Evolutionary conservation across 1,140 invertebrate genomes (phyloP).

Genomic region (Chironomus striatipennis): DNA sequence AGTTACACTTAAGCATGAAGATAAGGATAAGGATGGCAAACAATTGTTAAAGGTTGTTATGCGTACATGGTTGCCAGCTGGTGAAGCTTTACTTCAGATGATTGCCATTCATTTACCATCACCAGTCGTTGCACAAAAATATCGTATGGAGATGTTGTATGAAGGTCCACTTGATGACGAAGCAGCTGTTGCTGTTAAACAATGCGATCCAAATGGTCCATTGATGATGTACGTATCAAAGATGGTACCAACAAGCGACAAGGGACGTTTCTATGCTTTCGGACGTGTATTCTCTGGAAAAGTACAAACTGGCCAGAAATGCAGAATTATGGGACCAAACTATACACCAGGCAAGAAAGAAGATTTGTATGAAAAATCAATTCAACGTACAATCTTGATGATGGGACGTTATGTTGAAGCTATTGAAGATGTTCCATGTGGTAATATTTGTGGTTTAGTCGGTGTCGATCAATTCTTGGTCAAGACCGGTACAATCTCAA

Average conservation of each 20-base stretch:
- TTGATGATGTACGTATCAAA: conserved; percentile 99
- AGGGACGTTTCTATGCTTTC: conserved; percentile 99
- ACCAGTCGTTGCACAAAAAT: conserved; percentile 96
- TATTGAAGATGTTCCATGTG: conserved; percentile 98
- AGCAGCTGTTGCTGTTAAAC: conserved; percentile 84
- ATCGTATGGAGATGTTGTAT: conserved; percentile 98
- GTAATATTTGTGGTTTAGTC: conserved; percentile 99
- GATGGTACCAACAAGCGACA: conserved; percentile 96
- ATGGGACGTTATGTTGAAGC: conserved; percentile 99
- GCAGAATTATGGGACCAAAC: conserved; percentile 97
- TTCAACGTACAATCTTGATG: conserved; percentile 99
- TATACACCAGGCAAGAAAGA: conserved; percentile 97
- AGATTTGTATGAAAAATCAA: conserved; percentile 97
- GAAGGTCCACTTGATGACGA: conserved; percentile 97
- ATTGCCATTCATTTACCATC: conserved; percentile 99
- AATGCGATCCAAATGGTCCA: conserved; percentile 90
- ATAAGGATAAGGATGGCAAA: conserved; percentile 93
- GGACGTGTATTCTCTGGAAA: conserved; percentile 99
- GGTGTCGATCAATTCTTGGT: conserved; percentile 99
- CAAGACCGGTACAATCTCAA: conserved; percentile 99
- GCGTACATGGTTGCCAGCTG: conserved; percentile 98
- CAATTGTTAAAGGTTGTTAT: conserved; percentile 90
- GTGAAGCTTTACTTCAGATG: conserved; percentile 99
- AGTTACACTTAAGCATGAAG: conserved; percentile 87
- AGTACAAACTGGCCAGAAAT: conserved; percentile 88